Base-by-base conservation (phyloP, 2,113 vertebrate genomes). In the Junco hyemalis region DNA sequence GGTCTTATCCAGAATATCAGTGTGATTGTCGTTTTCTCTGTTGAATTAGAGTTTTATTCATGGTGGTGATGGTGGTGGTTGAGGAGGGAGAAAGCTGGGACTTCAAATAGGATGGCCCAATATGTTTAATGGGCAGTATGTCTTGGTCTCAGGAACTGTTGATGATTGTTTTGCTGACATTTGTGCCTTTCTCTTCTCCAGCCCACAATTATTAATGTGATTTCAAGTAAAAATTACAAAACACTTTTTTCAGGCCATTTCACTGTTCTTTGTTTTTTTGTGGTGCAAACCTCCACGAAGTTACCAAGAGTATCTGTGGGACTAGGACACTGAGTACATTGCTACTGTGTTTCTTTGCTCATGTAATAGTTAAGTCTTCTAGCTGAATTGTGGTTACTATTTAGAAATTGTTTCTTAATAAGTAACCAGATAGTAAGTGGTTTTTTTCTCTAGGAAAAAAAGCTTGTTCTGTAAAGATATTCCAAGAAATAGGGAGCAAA, bases 361-460 rank as follows among this genome's bases (percentile, higher is more conserved):
- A 0, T n/a, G 1, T 44, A 48, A 31, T 54, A 57, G 24, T 36
- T 54, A 21, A 53, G 40, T 38, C 33, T 76, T 81, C 6, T 8
- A 59, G 36, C 23, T 38, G 26, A 8, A 0, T 18, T 84, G 54
- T 70, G 69, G 56, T 94, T 93, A 78, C 61, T 74, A 71, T 86
- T 73, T 73, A 81, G n/a, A 82, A 83, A 73, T 80, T 82, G 29
- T 47, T 90, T 92, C 56, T 68, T 93, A 90, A 33, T 81, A 71
- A 86, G 86, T 86, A 86, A 91, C 65, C 57, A 36, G 74, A 22
- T 70, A 81, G 7, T 36, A 80, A 86, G n/a, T 60, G 33, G 11
- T 48, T 88, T 42, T 3, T 86, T 91, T 87, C 47, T 90, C 86
- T 16, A 40, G 64, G 47, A 59, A 35, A 35, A 40, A 26, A 44